Evolutionary conservation across 2,113 vertebrate species (phyloP).

Genomic region (Tyto alba): DNA sequence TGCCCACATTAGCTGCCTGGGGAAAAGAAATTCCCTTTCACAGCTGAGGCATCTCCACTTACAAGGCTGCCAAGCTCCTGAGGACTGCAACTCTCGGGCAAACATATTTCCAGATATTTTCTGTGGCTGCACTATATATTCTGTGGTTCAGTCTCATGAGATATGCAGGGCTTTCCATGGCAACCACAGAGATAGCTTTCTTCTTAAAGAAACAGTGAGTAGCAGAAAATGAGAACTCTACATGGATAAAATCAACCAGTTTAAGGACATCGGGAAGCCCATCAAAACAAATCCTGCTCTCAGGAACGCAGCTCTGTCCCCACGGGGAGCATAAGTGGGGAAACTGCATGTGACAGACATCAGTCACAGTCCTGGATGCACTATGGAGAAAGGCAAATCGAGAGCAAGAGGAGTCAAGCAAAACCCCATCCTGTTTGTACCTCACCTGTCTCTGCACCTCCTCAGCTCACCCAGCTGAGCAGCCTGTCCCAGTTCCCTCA

Average conservation of each 20-base stretch:
- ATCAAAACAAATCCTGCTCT: not conserved
- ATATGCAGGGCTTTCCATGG: constrained; percentile 40
- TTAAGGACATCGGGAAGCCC: not conserved
- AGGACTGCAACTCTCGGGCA: not conserved
- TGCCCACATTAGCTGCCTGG: not conserved
- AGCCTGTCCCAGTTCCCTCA: not conserved
- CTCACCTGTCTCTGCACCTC: not conserved
- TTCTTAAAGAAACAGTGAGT: constrained; percentile 29
- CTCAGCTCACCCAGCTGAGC: not conserved
- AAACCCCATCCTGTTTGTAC: not conserved
- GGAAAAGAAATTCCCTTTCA: constrained; percentile 13
- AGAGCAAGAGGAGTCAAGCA: not conserved
- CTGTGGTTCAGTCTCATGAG: constrained; percentile 47
- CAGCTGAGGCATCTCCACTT: constrained; percentile 11
- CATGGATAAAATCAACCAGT: not conserved
- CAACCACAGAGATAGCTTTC: constrained; percentile 24
- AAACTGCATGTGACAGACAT: not conserved
- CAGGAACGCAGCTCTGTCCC: not conserved
- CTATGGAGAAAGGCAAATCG: not conserved
- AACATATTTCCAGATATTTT: constrained; percentile 50
- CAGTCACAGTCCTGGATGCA: not conserved
- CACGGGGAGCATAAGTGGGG: not conserved
- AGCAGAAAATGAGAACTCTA: not conserved
- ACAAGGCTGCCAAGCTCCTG: constrained; percentile 9
- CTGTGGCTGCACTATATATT: not conserved